Percentiles rank a stretch among this genome's conserved stretches.
These are phyloP conservation scores for Archips xylosteana DNA, from an alignment of 2,888 invertebrate species.

Conservation along the genomic window DNA sequence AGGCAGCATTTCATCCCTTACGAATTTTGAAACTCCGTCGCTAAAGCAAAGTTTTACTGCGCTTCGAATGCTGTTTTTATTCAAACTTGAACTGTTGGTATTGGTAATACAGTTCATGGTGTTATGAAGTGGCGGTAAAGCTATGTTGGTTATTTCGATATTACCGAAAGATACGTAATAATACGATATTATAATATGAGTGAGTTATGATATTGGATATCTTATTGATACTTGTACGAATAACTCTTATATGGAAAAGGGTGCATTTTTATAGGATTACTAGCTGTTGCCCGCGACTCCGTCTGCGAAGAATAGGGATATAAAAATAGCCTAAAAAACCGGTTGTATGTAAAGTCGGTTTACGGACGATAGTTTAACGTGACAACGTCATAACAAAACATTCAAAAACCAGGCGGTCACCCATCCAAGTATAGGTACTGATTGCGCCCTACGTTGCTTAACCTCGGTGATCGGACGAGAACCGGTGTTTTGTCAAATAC, in stretches of 20 bases:
- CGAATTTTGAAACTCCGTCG: not conserved
- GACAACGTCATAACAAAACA: no score
- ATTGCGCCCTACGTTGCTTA: no score
- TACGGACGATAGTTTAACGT: no score
- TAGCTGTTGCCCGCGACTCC: no score
- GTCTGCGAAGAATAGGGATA: no score
- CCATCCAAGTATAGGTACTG: no score
- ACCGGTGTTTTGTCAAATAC: no score
- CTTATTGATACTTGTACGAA: conserved; percentile 28
- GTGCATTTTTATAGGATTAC: conserved; percentile 9
- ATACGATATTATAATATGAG: conserved; percentile 17
- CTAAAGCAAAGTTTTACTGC: conserved; percentile 15
- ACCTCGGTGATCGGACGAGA: no score
- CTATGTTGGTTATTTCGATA: conserved; percentile 8
- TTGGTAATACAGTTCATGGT: conserved; percentile 4
- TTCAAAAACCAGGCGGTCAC: no score
- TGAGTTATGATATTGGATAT: conserved; percentile 20
- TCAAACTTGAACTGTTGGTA: conserved; percentile 13
- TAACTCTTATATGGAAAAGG: conserved; percentile 26
- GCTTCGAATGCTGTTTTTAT: not conserved
- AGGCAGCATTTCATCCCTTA: not conserved
- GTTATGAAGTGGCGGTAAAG: not conserved
- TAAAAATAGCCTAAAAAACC: no score
- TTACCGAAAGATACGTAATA: conserved; percentile 11
- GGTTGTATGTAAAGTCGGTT: no score